These are phyloP conservation scores for Parapsyche elsis DNA, from an alignment of 1,140 invertebrate species.

Conservation along the genomic window DNA sequence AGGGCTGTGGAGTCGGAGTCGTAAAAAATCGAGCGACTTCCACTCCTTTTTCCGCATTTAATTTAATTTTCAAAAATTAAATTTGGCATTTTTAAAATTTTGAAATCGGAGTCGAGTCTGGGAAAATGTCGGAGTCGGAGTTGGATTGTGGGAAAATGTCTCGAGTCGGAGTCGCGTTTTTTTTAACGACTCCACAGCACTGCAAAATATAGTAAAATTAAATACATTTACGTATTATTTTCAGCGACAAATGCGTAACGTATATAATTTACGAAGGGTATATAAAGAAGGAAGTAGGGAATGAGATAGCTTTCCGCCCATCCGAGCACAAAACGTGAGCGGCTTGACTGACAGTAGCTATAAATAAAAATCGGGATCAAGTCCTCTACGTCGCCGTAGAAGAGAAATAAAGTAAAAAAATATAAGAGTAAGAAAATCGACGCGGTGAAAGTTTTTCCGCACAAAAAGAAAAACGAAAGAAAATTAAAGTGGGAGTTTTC, in stretches of 20 bases:
- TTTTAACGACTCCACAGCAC: too few species aligned
- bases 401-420: slow-evolving; percentile 6
- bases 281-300: background rate
- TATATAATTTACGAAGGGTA: slow-evolving; percentile 17
- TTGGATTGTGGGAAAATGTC: too few species aligned
- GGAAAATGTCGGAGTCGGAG: too few species aligned
- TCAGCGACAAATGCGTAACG: background rate
- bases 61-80: too few species aligned
- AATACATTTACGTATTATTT: too few species aligned
- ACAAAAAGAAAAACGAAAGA: background rate
- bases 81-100: too few species aligned
- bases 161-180: too few species aligned
- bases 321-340: slow-evolving; percentile 24
- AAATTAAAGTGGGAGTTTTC: background rate
- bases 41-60: too few species aligned
- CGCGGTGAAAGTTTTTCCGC: background rate
- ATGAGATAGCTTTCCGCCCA: slow-evolving; percentile 22
- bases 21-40: too few species aligned
- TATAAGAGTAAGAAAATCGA: background rate
- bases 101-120: too few species aligned
- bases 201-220: too few species aligned
- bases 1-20: too few species aligned
- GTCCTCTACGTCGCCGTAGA: slow-evolving; percentile 4
- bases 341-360: slow-evolving; percentile 27
- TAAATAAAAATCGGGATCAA: slow-evolving; percentile 33